A percentile compares a stretch with the other conserved stretches of the same genome.
These are phyloP conservation scores for Rosalia funebris DNA, from an alignment of 2,888 invertebrate species.

Conservation along the genomic window DNA sequence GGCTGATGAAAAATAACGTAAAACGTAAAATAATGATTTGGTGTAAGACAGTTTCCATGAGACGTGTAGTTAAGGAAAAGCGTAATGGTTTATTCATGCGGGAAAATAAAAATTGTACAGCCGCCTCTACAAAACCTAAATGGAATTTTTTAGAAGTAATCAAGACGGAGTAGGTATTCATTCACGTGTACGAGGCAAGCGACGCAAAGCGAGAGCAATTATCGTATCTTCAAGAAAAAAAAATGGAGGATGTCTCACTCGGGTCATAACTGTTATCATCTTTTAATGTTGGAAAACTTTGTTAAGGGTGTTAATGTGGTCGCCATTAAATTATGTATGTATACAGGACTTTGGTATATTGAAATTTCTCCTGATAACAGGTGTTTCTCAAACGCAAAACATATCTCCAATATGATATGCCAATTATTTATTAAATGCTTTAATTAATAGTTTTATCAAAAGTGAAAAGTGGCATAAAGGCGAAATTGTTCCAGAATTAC, in stretches of 20 bases:
- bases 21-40: not conserved
- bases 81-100: not conserved
- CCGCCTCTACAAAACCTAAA: slow-evolving; percentile 20
- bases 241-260: not conserved
- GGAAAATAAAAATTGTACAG: slow-evolving; percentile 35
- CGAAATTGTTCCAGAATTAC: no score
- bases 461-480: no score
- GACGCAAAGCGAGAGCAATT: slow-evolving; percentile 15
- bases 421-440: no score
- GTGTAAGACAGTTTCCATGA: not conserved
- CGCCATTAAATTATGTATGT: no score
- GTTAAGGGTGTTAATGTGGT: no score
- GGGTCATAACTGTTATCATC: not conserved
- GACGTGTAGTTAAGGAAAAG: not conserved
- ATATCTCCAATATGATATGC: no score
- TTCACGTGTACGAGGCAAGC: slow-evolving; percentile 2
- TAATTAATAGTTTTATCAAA: no score
- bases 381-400: no score
- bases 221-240: slow-evolving; percentile 6
- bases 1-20: not conserved
- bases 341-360: no score
- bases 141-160: slow-evolving; percentile 28
- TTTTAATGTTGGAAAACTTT: not conserved
- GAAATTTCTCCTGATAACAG: no score
- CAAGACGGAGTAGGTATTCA: slow-evolving; percentile 21